Percentiles rank a stretch among this genome's conserved stretches.
Evolutionary conservation across 2,113 vertebrate genomes (phyloP).

Genomic region (Acanthochromis polyacanthus): DNA sequence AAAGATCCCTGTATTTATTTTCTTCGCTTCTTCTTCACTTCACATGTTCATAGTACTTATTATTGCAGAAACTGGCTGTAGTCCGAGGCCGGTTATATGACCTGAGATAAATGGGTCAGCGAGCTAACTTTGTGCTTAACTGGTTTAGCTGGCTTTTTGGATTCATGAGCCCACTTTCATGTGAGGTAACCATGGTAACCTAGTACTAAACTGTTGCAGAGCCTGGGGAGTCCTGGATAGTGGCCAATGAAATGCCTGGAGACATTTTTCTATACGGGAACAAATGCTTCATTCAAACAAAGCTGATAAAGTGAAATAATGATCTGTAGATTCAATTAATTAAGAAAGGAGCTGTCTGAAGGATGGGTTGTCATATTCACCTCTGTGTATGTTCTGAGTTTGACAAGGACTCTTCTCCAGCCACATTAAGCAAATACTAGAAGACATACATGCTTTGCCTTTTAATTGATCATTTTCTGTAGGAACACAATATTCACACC

Average conservation of each 20-base stretch:
- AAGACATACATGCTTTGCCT: background rate
- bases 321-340: background rate
- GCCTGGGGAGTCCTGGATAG: background rate
- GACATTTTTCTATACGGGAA: background rate
- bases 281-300: background rate
- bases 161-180: background rate
- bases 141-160: constrained; percentile 7
- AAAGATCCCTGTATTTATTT: background rate
- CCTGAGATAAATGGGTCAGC: background rate
- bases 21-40: background rate
- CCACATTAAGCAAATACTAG: background rate
- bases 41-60: background rate
- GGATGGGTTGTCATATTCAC: background rate
- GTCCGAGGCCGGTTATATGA: background rate
- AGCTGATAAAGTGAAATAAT: background rate
- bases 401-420: constrained; percentile 1
- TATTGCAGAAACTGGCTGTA: background rate
- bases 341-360: background rate
- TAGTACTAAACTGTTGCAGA: background rate
- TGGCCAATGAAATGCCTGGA: background rate
- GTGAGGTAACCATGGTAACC: constrained; percentile 41
- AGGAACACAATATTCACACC: background rate
- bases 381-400: background rate
- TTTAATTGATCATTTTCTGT: background rate
- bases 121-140: constrained; percentile 18